Evolutionary conservation across 2,888 invertebrate species (phyloP).

Genomic region (Chironomus riparius): DNA sequence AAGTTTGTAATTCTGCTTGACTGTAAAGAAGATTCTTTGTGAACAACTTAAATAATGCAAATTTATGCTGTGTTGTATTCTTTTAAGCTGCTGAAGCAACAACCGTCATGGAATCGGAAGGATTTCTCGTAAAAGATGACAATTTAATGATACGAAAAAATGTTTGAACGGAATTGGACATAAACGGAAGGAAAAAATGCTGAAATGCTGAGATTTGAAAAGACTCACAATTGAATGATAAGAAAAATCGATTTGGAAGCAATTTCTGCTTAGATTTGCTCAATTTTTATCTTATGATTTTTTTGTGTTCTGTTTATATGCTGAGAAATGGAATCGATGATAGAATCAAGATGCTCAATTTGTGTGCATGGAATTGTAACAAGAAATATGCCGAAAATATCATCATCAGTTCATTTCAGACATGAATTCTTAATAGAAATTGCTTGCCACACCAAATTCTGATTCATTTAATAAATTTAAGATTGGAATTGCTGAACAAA

Average conservation of each 20-base stretch:
- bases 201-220: neutral
- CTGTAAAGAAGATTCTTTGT: too few species aligned
- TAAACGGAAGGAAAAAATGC: neutral
- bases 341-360: neutral
- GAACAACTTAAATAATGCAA: too few species aligned
- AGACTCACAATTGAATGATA: neutral
- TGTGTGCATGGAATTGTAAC: neutral
- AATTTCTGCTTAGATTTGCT: constrained; percentile 20
- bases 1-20: too few species aligned
- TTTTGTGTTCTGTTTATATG: neutral
- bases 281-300: constrained; percentile 9
- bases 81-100: too few species aligned
- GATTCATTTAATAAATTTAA: neutral
- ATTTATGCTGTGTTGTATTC: too few species aligned
- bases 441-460: neutral
- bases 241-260: constrained; percentile 5
- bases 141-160: too few species aligned
- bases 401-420: neutral
- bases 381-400: neutral
- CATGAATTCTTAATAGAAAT: neutral
- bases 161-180: too few species aligned
- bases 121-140: too few species aligned
- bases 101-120: too few species aligned
- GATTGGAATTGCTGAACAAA: neutral
- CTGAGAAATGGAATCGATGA: neutral